These are phyloP conservation scores for Erebia epiphron DNA, from an alignment of 2,888 invertebrate species.

Conservation along the genomic window DNA sequence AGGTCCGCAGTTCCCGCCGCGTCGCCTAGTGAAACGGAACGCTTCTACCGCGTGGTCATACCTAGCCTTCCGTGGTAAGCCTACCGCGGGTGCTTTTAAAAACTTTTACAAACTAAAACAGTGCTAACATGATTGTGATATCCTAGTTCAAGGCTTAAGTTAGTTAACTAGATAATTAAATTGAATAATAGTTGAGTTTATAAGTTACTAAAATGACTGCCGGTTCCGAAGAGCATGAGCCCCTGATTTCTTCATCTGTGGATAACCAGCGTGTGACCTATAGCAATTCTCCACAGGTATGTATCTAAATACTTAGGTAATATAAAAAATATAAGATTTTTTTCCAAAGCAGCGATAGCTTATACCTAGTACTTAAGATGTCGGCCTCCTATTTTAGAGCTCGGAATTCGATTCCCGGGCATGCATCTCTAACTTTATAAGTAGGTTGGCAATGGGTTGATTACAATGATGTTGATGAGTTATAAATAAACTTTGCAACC, in stretches of 20 bases:
- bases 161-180: not conserved
- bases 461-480: too few species aligned
- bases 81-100: slow-evolving; percentile 13
- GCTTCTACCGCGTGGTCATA: not conserved
- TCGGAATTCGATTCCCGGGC: too few species aligned
- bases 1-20: slow-evolving; percentile 1
- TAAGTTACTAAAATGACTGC: slow-evolving; percentile 63
- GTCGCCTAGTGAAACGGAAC: slow-evolving; percentile 10
- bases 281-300: slow-evolving; percentile 68
- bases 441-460: too few species aligned
- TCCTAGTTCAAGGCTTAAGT: not conserved
- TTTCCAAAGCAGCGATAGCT: too few species aligned
- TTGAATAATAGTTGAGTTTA: not conserved
- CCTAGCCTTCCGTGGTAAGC: not conserved
- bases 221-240: slow-evolving; percentile 77
- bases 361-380: too few species aligned
- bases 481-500: too few species aligned
- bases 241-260: slow-evolving; percentile 72
- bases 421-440: too few species aligned
- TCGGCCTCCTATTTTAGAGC: too few species aligned
- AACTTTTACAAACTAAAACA: not conserved
- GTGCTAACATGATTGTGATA: slow-evolving; percentile 13
- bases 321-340: too few species aligned
- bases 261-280: slow-evolving; percentile 72
- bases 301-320: slow-evolving; percentile 36